Evolutionary conservation across 1,140 invertebrate genomes (phyloP).

Genomic region (Hycleus cichorii): DNA sequence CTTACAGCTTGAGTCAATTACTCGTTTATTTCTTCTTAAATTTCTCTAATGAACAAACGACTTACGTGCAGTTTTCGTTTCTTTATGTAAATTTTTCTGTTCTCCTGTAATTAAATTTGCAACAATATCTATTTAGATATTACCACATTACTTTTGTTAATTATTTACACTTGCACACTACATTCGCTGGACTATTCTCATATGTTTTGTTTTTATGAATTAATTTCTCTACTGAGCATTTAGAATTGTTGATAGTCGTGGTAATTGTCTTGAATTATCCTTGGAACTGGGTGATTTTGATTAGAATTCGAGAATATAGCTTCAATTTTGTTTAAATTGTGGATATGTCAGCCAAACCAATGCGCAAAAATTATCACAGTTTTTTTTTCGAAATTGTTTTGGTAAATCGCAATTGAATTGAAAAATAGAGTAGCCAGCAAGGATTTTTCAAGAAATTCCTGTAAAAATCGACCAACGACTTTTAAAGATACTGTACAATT

Average conservation of each 20-base stretch:
- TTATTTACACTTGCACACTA: conserved; percentile 35
- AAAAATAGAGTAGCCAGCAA: too few relatives aligned
- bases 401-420: too few relatives aligned
- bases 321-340: too few relatives aligned
- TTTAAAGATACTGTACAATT: conserved; percentile 18
- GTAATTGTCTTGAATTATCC: too few relatives aligned
- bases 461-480: conserved; percentile 17
- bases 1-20: too few relatives aligned
- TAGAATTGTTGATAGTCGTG: conserved; percentile 30
- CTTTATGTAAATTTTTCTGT: not conserved
- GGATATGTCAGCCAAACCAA: too few relatives aligned
- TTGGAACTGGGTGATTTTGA: too few relatives aligned
- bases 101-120: conserved; percentile 3
- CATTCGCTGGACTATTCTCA: conserved; percentile 28
- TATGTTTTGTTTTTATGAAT: conserved; percentile 13
- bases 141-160: conserved; percentile 5
- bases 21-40: too few relatives aligned
- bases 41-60: too few relatives aligned
- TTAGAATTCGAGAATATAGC: too few relatives aligned
- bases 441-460: not conserved
- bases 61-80: not conserved
- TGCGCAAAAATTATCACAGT: too few relatives aligned
- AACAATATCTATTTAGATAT: conserved; percentile 13
- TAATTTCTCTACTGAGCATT: conserved; percentile 35
- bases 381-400: too few relatives aligned